phyloP scores from a whole-genome alignment of 2,888 invertebrate genomes.

The Sminthurides aquaticus region DNA sequence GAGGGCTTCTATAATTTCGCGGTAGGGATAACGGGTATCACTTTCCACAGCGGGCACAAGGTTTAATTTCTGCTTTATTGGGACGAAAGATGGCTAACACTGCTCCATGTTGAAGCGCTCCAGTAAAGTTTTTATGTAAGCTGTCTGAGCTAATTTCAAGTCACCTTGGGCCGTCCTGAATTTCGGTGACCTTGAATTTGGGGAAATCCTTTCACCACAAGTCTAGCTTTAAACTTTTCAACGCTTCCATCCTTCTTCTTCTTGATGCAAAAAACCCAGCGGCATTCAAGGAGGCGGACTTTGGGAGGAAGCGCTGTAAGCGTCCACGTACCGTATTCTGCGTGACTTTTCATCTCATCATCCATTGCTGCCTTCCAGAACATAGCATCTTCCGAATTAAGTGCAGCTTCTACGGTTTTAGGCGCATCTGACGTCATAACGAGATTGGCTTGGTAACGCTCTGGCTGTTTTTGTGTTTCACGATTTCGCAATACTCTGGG shows the following conservation, averaged over 20 bases:
- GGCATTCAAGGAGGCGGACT: too few species aligned
- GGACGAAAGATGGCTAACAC: neutral
- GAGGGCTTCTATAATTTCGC: conserved; percentile 34
- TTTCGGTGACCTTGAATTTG: conserved; percentile 21
- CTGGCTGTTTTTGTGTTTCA: neutral
- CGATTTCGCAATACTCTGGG: neutral
- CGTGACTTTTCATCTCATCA: conserved; percentile 6
- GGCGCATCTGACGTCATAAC: neutral
- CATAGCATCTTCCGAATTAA: neutral
- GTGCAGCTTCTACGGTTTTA: neutral
- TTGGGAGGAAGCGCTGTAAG: too few species aligned
- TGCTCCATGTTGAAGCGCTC: neutral
- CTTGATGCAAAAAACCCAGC: conserved; percentile 6
- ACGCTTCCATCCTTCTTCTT: neutral
- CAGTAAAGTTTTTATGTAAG: conserved; percentile 1
- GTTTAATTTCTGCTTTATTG: neutral
- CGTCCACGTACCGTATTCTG: conserved; percentile 4
- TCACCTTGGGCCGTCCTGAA: neutral
- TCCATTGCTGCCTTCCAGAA: conserved; percentile 11
- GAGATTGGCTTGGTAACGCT: neutral
- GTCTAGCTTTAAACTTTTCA: conserved; percentile 4
- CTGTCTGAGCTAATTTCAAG: neutral
- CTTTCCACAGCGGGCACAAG: neutral
- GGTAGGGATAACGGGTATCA: conserved; percentile 23
- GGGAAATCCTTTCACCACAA: too few species aligned